Conservation (phyloP, 2,888 invertebrate species). For the Pachydiplax longipennis region DNA sequence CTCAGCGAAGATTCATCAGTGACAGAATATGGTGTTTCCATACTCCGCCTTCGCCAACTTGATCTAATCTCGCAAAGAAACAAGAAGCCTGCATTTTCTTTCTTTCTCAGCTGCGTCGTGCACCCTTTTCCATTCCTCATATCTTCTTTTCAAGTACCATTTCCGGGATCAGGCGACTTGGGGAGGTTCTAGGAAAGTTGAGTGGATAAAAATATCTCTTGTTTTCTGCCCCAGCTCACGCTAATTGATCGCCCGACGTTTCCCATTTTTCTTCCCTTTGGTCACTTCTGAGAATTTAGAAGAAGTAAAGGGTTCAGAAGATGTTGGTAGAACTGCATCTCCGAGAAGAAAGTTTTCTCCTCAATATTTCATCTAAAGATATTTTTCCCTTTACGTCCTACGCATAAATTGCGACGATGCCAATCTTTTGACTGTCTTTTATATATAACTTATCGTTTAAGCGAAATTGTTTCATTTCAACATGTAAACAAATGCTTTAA, state of each 20-base stretch:
- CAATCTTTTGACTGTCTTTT: too few species aligned
- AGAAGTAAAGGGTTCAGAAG: background rate
- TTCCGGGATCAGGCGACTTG: background rate
- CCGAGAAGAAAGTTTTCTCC: too few species aligned
- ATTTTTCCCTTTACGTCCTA: too few species aligned
- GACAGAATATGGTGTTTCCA: background rate
- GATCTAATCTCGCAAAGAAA: background rate
- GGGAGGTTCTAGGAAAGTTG: background rate
- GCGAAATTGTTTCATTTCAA: too few species aligned
- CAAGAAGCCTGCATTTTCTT: background rate
- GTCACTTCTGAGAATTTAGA: background rate
- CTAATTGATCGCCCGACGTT: background rate
- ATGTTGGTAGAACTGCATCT: background rate
- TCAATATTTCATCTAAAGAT: too few species aligned
- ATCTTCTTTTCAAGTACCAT: background rate
- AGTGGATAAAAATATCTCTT: background rate
- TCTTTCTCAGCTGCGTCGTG: background rate
- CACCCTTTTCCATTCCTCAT: background rate
- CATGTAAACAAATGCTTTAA: too few species aligned
- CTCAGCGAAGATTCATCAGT: background rate
- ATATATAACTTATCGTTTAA: too few species aligned
- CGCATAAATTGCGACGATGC: too few species aligned
- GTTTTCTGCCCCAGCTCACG: background rate
- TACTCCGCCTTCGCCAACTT: background rate
- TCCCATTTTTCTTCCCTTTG: background rate